Conservation (phyloP, 35 echinoderm and acorn worm species). For the Acanthaster planci region DNA sequence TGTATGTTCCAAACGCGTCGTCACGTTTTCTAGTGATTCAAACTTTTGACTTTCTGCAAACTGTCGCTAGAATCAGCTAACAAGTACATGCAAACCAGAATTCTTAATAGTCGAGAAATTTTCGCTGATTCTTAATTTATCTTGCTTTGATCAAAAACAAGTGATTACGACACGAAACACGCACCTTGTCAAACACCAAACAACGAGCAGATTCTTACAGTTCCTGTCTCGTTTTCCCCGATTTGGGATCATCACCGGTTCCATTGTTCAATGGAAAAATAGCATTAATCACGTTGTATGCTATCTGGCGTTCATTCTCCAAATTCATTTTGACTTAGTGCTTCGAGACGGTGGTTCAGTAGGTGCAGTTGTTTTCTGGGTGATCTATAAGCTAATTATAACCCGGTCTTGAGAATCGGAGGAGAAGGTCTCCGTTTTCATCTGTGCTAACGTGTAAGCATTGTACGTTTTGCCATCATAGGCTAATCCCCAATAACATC, state of each 20-base stretch:
- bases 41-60: too few relatives aligned
- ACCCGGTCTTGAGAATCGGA: not conserved
- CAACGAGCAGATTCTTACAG: too few relatives aligned
- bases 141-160: too few relatives aligned
- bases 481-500: slow-evolving; percentile 7
- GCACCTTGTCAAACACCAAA: too few relatives aligned
- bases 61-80: too few relatives aligned
- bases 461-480: not conserved
- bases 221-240: not conserved
- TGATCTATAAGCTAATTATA: not conserved
- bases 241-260: not conserved
- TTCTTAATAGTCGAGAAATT: too few relatives aligned
- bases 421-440: not conserved
- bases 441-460: not conserved
- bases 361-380: not conserved
- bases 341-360: not conserved
- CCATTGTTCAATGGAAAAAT: not conserved
- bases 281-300: not conserved
- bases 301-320: not conserved
- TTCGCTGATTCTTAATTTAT: too few relatives aligned
- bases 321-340: not conserved
- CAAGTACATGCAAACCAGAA: too few relatives aligned
- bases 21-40: too few relatives aligned
- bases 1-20: too few relatives aligned
- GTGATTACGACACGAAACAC: too few relatives aligned